Base-by-base conservation (phyloP, 2,888 invertebrate genomes). In the Platycheirus albimanus region DNA sequence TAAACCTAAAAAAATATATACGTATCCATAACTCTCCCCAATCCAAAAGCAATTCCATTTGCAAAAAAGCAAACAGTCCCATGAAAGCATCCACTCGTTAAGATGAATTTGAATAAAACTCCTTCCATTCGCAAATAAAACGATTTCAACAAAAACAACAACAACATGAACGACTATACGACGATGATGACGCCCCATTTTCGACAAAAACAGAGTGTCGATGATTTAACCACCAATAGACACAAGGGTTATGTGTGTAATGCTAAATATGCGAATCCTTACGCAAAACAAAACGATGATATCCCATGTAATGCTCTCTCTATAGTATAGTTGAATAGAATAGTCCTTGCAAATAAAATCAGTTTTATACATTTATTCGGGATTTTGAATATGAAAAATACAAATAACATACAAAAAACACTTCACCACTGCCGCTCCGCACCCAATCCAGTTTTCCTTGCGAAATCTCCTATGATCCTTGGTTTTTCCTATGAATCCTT, bases 181-280 rank as follows among this genome's bases (percentile, higher is more conserved):
- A 71, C 38, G 28, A 81, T 30, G 66, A 76, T 30, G 70, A 81
- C 81, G 77, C 76, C 81, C 72, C 77, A 77, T 78, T 67, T 69
- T 64, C 78, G 10, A 70, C 61, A 67, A 64, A 69, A 83, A 74
- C 83, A 77, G 41, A 58, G 83, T 83, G 83, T 78, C 78, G 83
- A 83, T 83, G 83, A 83, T 83, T 83, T 83, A 83, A 83, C 83
- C 83, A 83, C 83, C 83, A 83, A 83, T 83, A 83, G 83, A 78
- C 77, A 83, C 83, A 83, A 78, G 83, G 83, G 83, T 83, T 83
- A 83, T 83, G 69, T 83, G 72, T 64, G 66, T 58, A 64, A 41
- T 77, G 72, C 64, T 78, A 83, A 83, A 78, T 83, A 83, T 83
- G 83, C 83, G 83, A 83, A 78, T 74, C 78, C 83, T 69, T 83